phyloP scores from a whole-genome alignment of 2,797 vertebrate species.

The Tenualosa ilisha region DNA sequence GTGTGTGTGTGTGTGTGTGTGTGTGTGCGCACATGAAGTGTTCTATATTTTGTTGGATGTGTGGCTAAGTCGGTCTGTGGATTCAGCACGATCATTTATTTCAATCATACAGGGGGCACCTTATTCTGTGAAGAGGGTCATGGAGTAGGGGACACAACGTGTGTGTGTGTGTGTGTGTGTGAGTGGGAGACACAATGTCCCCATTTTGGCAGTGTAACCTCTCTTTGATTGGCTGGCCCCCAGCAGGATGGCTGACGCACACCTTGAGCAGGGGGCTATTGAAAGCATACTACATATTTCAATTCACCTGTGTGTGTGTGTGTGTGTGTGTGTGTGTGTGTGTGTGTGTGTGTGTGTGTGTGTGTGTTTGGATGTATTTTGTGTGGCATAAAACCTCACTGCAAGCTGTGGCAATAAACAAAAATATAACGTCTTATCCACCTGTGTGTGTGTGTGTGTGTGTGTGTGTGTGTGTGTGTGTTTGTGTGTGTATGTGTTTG shows the following conservation, averaged over 20 bases:
- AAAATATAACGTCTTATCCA: no score
- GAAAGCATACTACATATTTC: no score
- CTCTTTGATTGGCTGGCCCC: neutral
- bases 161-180: no score
- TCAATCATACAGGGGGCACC: neutral
- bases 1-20: constrained; percentile 27
- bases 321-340: no score
- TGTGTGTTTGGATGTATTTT: neutral
- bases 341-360: no score
- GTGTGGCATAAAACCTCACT: no score
- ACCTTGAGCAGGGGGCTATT: no score
- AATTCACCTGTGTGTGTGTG: no score
- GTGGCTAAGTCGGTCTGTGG: neutral
- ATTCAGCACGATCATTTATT: neutral
- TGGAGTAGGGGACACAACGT: neutral
- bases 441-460: neutral
- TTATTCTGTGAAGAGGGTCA: constrained; percentile 1
- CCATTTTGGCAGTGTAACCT: neutral
- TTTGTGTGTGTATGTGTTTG: no score
- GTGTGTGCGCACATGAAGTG: constrained; percentile 32
- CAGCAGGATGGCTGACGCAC: neutral
- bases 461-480: no score
- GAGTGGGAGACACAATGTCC: neutral
- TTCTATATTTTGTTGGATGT: neutral
- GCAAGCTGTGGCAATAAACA: no score